Percentiles rank a stretch among this genome's conserved stretches.
Evolutionary conservation across 92 coral and sea anemone genomes (phyloP).

Genomic region (Palythoa caribaeorum): DNA sequence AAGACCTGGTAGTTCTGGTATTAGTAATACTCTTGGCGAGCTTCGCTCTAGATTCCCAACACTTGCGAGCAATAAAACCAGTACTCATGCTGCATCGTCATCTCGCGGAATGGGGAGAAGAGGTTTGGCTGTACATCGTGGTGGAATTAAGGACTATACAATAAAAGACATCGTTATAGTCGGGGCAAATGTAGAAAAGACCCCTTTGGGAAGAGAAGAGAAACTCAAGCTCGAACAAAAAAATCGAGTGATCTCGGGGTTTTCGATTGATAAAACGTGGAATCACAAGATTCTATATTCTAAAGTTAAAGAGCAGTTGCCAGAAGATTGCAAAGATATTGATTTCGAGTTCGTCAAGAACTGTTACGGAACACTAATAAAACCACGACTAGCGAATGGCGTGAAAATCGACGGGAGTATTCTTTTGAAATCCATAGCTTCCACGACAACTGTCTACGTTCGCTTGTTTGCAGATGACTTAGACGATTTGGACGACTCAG

Average conservation of each 20-base stretch:
- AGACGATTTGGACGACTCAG: slow-evolving; percentile 41
- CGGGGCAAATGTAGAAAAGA: slow-evolving; percentile 24
- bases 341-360: slow-evolving; percentile 63
- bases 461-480: slow-evolving; percentile 48
- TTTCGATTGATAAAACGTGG: slow-evolving; percentile 32
- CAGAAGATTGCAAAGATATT: slow-evolving; percentile 57
- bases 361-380: slow-evolving; percentile 38
- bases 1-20: slow-evolving; percentile 9
- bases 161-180: slow-evolving; percentile 25
- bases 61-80: slow-evolving; percentile 4
- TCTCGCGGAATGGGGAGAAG: slow-evolving; percentile 26
- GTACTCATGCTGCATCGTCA: slow-evolving; percentile 25
- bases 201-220: slow-evolving; percentile 17
- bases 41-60: slow-evolving; percentile 3
- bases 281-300: slow-evolving; percentile 36
- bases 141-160: slow-evolving; percentile 21
- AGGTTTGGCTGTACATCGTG: slow-evolving; percentile 21
- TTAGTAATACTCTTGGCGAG: slow-evolving; percentile 6
- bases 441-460: slow-evolving; percentile 49
- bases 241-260: slow-evolving; percentile 18
- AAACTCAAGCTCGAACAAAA: slow-evolving; percentile 9
- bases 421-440: slow-evolving; percentile 56
- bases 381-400: slow-evolving; percentile 60
- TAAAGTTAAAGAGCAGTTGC: slow-evolving; percentile 62
- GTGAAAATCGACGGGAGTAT: slow-evolving; percentile 59